These are phyloP conservation scores for Sapajus apella DNA, from an alignment of 2,113 vertebrate genomes.

Conservation along the genomic window DNA sequence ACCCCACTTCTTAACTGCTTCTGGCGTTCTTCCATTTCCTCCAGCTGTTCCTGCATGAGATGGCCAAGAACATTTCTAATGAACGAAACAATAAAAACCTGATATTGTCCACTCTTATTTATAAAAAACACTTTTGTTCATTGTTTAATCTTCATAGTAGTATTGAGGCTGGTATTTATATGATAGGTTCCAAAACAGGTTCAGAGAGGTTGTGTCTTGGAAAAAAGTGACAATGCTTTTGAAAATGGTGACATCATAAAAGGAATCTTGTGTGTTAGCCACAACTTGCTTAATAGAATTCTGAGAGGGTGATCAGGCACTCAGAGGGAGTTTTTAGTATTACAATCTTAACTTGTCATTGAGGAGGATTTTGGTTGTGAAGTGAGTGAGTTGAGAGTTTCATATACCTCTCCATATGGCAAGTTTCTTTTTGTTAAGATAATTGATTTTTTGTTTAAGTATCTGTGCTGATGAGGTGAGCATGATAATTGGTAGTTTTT, in stretches of 20 bases:
- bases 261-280: neutral
- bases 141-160: neutral
- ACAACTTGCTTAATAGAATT: neutral
- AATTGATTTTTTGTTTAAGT: neutral
- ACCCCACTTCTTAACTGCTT: constrained; percentile 90
- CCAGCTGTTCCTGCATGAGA: constrained; percentile 87
- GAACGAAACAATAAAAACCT: neutral
- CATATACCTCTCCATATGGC: neutral
- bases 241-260: neutral
- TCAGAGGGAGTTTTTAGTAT: neutral
- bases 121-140: neutral
- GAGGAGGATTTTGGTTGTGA: neutral
- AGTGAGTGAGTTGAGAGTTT: neutral
- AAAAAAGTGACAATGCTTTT: neutral
- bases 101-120: neutral
- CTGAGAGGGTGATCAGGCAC: neutral
- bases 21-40: constrained; percentile 90
- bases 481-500: neutral
- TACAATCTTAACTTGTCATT: neutral
- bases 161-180: neutral
- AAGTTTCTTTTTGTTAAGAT: neutral
- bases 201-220: neutral
- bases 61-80: constrained; percentile 40
- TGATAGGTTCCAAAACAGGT: neutral
- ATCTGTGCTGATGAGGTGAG: too few relatives aligned